Evolutionary conservation across 2,113 vertebrate genomes (phyloP).

Genomic region (Maccullochella peelii): DNA sequence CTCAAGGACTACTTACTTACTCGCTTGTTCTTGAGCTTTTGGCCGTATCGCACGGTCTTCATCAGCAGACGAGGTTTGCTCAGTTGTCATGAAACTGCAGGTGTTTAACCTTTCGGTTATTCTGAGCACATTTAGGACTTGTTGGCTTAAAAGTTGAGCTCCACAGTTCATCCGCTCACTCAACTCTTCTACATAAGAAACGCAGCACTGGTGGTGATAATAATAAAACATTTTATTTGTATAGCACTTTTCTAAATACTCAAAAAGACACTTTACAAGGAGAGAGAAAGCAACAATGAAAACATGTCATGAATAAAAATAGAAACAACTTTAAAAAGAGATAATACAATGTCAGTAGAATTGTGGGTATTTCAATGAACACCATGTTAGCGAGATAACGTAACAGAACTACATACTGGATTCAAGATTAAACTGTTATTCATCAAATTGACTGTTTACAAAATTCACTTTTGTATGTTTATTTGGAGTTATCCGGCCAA

Average conservation of each 20-base stretch:
- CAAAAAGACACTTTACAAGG: conserved; percentile 85
- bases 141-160: neutral
- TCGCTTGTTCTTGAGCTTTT: neutral
- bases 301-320: conserved; percentile 81
- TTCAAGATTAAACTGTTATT: conserved; percentile 37
- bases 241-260: conserved; percentile 85
- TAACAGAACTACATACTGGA: conserved; percentile 67
- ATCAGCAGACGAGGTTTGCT: no score
- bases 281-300: conserved; percentile 80
- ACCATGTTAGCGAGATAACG: conserved; percentile 71
- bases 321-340: conserved; percentile 79
- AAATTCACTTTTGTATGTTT: conserved; percentile 4
- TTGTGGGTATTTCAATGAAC: conserved; percentile 72
- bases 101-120: no score
- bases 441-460: conserved; percentile 33
- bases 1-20: neutral
- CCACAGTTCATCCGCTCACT: neutral
- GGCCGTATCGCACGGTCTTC: neutral
- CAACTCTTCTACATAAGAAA: neutral
- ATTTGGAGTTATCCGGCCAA: conserved; percentile 26
- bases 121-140: neutral
- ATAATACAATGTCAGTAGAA: conserved; percentile 80
- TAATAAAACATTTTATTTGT: conserved; percentile 86
- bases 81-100: neutral
- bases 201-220: conserved; percentile 70